These are phyloP conservation scores for Nothoprocta perdicaria DNA, from an alignment of 2,113 vertebrate species.

Conservation along the genomic window DNA sequence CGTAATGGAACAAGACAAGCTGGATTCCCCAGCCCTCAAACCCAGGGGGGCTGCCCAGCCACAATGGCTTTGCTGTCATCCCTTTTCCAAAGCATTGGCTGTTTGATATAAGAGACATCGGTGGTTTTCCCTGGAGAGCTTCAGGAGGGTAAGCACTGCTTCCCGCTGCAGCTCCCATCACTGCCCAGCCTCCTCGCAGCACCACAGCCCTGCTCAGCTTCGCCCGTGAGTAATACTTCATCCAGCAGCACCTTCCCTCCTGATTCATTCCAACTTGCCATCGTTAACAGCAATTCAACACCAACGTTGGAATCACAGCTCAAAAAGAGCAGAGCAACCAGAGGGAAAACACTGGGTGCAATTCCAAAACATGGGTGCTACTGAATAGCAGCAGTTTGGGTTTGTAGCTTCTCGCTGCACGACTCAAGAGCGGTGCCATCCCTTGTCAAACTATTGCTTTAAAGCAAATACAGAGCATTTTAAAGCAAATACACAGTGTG, in stretches of 20 bases:
- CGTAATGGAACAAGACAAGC: neutral
- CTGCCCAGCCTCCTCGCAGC: neutral
- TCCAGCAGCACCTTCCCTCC: neutral
- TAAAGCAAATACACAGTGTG: neutral
- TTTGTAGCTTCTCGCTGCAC: neutral
- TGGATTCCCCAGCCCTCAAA: neutral
- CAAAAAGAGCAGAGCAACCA: neutral
- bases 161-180: neutral
- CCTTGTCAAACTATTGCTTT: neutral
- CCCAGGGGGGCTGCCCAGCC: neutral
- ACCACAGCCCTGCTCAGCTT: neutral
- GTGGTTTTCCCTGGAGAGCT: neutral
- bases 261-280: neutral
- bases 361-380: neutral
- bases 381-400: neutral
- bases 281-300: neutral
- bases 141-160: neutral
- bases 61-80: neutral
- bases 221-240: neutral
- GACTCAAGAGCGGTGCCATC: neutral
- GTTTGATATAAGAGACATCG: neutral
- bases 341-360: neutral
- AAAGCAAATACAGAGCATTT: neutral
- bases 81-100: conserved; percentile 3
- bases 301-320: neutral